Percentiles rank a stretch among this genome's conserved stretches.
Conservation (phyloP, 2,113 vertebrate species). For the Oophaga pumilio region DNA sequence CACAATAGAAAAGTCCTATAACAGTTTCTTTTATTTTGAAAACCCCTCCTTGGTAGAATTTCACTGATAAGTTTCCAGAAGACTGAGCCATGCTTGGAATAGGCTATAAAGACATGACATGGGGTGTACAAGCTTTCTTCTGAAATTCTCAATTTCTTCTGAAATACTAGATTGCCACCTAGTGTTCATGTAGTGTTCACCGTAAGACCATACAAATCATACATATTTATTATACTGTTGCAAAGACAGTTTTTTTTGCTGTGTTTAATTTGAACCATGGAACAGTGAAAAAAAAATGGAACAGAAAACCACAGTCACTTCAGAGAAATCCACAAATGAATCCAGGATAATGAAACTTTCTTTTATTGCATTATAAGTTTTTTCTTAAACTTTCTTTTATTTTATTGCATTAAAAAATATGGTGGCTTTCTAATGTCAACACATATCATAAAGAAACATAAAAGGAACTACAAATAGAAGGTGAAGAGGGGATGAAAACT, state of each 20-base stretch:
- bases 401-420: too few species aligned
- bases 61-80: slow-evolving; percentile 64
- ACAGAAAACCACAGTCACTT: too few species aligned
- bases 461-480: too few species aligned
- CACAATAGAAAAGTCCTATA: slow-evolving; percentile 28
- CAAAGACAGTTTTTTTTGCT: neutral
- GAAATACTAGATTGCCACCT: slow-evolving; percentile 72
- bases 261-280: neutral
- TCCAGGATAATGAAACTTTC: too few species aligned
- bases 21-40: slow-evolving; percentile 45
- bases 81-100: slow-evolving; percentile 24
- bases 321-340: too few species aligned
- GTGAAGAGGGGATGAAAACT: too few species aligned
- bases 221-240: neutral
- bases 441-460: too few species aligned
- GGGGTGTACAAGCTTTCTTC: neutral
- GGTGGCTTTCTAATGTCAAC: too few species aligned
- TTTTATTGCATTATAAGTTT: too few species aligned
- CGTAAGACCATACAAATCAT: neutral
- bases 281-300: too few species aligned
- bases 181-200: slow-evolving; percentile 60
- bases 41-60: slow-evolving; percentile 40
- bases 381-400: too few species aligned
- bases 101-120: slow-evolving; percentile 27
- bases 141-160: slow-evolving; percentile 59